phyloP scores from a whole-genome alignment of 1,140 invertebrate species.

The Onthophagus taurus region DNA sequence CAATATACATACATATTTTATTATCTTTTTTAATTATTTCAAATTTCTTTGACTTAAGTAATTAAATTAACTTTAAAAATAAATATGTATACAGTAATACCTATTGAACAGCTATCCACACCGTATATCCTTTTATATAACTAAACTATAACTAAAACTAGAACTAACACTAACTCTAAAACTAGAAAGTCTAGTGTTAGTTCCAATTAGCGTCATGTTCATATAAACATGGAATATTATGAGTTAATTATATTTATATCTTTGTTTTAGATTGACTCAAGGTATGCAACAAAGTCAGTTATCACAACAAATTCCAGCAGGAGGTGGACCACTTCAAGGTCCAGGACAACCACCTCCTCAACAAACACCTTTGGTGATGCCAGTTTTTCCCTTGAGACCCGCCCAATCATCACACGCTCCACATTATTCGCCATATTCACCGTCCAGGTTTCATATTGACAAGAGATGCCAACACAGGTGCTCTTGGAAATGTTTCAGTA shows the following conservation, averaged over 20 bases:
- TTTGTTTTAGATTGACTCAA: conserved; percentile 42
- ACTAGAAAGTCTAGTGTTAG: conserved; percentile 8
- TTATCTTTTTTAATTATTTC: no score
- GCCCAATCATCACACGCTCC: conserved; percentile 58
- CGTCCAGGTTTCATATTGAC: conserved; percentile 87
- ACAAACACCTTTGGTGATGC: conserved; percentile 64
- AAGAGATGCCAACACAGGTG: conserved; percentile 85
- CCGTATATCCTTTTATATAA: no score
- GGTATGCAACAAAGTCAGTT: conserved; percentile 41
- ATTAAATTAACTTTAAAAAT: no score
- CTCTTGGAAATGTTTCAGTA: conserved; percentile 91
- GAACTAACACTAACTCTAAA: no score
- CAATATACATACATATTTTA: no score
- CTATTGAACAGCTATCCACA: no score
- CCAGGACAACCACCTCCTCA: conserved; percentile 35
- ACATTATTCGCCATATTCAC: conserved; percentile 73
- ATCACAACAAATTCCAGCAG: conserved; percentile 31
- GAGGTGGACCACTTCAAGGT: conserved; percentile 34
- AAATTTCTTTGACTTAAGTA: no score
- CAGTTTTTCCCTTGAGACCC: conserved; percentile 64
- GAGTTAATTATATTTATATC: conserved; percentile 1
- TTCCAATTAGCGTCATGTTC: no score
- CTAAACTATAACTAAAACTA: no score
- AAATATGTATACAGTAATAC: no score
- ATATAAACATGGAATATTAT: no score